Evolutionary conservation across 2,113 vertebrate genomes (phyloP).

Genomic region (Colossoma macropomum): DNA sequence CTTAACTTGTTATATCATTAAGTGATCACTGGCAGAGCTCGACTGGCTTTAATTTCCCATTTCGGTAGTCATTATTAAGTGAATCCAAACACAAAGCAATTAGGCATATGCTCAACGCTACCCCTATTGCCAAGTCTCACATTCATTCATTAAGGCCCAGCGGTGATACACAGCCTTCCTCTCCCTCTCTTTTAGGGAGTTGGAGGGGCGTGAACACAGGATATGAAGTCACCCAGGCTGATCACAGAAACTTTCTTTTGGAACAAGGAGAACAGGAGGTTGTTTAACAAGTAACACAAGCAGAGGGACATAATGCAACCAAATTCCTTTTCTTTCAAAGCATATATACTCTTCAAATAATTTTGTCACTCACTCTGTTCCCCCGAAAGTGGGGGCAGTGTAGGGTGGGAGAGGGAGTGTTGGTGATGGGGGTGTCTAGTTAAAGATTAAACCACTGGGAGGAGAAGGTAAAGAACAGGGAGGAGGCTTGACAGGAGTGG

Average conservation of each 20-base stretch:
- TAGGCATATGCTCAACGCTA: not conserved
- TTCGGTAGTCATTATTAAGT: not conserved
- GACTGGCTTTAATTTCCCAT: not conserved
- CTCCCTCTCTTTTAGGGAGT: not conserved
- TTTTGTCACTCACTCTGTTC: conserved; percentile 9
- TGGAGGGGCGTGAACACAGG: conserved; percentile 21
- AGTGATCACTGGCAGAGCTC: not conserved
- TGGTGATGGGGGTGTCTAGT: conserved; percentile 32
- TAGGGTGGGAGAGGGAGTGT: not conserved
- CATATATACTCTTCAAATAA: conserved; percentile 19
- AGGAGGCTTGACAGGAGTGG: not conserved
- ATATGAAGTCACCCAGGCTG: conserved; percentile 38
- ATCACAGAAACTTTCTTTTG: conserved; percentile 46
- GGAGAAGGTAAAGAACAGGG: not conserved
- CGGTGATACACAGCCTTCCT: conserved; percentile 9
- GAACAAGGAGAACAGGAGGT: conserved; percentile 20
- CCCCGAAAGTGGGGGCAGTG: not conserved
- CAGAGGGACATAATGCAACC: conserved; percentile 26
- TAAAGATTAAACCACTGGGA: conserved; percentile 56
- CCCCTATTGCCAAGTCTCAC: not conserved
- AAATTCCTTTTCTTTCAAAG: conserved; percentile 37
- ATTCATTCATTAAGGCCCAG: conserved; percentile 1
- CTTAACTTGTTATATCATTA: conserved; percentile 4
- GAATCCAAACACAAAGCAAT: not conserved
- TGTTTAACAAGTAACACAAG: conserved; percentile 62